Conservation (phyloP, 2,888 invertebrate genomes). For the Seira musarum region DNA sequence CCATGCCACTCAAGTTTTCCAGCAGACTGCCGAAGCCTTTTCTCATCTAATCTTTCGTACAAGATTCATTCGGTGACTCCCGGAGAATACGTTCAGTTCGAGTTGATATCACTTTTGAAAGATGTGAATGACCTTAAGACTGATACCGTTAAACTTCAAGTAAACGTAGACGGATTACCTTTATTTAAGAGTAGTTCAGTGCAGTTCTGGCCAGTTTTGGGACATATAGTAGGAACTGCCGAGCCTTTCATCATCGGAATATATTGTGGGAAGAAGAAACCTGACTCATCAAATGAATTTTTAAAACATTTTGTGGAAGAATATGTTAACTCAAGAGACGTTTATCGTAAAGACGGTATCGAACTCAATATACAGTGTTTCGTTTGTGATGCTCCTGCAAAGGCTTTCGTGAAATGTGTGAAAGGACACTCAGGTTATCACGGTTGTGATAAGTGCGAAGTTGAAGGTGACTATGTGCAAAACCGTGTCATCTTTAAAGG, state of each 20-base stretch:
- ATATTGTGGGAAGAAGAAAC: conserved; percentile 28
- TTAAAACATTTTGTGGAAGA: conserved; percentile 25
- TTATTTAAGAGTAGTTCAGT: conserved; percentile 22
- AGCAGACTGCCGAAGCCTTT: not conserved
- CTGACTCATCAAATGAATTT: not conserved
- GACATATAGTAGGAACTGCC: not conserved
- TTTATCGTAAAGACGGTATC: not conserved
- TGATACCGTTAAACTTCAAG: not conserved
- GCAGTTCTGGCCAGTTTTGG: conserved; percentile 38
- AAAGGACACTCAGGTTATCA: conserved; percentile 29
- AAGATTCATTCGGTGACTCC: not conserved
- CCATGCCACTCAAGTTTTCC: not conserved
- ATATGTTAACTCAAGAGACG: too few species aligned
- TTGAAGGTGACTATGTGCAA: not conserved
- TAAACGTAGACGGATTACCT: conserved; percentile 34
- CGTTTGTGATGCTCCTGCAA: conserved; percentile 40
- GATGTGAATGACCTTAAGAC: not conserved
- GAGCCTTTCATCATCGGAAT: conserved; percentile 24
- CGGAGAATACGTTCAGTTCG: conserved; percentile 12
- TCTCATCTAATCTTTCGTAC: not conserved
- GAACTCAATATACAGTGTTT: not conserved
- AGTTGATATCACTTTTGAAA: too few species aligned
- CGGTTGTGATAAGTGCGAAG: conserved; percentile 33
- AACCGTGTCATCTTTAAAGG: conserved; percentile 13
- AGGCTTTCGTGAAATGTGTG: conserved; percentile 11